A percentile compares a stretch with the other conserved stretches of the same genome.
Conservation (phyloP, 1,140 invertebrate species). For the Pissodes strobi region DNA sequence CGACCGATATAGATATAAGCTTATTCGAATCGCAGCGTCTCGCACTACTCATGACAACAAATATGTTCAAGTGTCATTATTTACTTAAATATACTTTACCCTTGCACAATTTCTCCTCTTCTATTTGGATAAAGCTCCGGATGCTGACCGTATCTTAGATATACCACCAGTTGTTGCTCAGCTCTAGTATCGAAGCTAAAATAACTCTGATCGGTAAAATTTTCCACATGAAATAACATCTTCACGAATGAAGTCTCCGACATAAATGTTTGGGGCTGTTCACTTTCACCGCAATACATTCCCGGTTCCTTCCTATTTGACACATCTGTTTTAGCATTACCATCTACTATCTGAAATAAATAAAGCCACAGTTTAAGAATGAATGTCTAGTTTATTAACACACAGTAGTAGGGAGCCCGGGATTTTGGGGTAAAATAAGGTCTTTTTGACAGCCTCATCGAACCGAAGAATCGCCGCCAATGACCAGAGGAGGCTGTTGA, state of each 20-base stretch:
- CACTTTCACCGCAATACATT: slow-evolving; percentile 89
- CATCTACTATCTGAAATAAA: slow-evolving; percentile 79
- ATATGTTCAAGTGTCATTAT: no score
- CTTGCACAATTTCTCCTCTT: slow-evolving; percentile 79
- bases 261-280: slow-evolving; percentile 91
- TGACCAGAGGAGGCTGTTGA: no score
- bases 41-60: no score
- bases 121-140: slow-evolving; percentile 89
- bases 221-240: slow-evolving; percentile 87
- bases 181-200: slow-evolving; percentile 78
- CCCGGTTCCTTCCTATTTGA: slow-evolving; percentile 84
- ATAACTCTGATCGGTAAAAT: slow-evolving; percentile 88
- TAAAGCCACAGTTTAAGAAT: no score
- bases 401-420: no score
- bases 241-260: slow-evolving; percentile 91
- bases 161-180: slow-evolving; percentile 87
- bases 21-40: no score
- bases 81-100: no score
- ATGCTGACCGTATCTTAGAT: slow-evolving; percentile 86
- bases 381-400: no score
- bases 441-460: no score
- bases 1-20: no score
- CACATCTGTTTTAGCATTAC: slow-evolving; percentile 83
- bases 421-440: no score
- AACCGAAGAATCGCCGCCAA: no score